phyloP scores from a whole-genome alignment of 2,888 invertebrate species.

The Protodeltote pygarga region DNA sequence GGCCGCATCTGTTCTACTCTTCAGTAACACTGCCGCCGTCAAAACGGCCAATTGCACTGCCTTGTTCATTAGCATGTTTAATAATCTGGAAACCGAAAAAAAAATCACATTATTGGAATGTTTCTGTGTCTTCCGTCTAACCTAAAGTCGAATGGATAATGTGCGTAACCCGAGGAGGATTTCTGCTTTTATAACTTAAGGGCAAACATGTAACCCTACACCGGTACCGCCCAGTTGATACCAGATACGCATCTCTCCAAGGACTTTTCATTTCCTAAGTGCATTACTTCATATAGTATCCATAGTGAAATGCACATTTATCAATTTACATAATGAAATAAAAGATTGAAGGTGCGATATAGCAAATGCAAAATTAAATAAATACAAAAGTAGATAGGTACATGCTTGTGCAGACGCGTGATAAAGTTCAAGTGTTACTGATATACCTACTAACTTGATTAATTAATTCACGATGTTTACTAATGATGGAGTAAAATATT shows the following conservation, averaged over 20 bases:
- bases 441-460: slow-evolving; percentile 43
- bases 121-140: slow-evolving; percentile 2
- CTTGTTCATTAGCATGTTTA: slow-evolving; percentile 69
- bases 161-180: slow-evolving; percentile 72
- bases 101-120: slow-evolving; percentile 4
- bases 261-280: slow-evolving; percentile 82
- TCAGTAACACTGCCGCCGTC: slow-evolving; percentile 65
- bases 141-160: slow-evolving; percentile 47
- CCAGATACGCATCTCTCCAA: slow-evolving; percentile 64
- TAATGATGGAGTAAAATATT: slow-evolving; percentile 56
- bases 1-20: slow-evolving; percentile 63
- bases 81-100: slow-evolving; percentile 29
- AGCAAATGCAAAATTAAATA: slow-evolving; percentile 18
- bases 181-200: slow-evolving; percentile 78
- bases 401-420: slow-evolving; percentile 27
- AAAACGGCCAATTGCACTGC: slow-evolving; percentile 66
- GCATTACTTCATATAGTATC: slow-evolving; percentile 56
- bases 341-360: slow-evolving; percentile 33
- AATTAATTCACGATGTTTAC: slow-evolving; percentile 68
- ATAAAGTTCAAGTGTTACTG: slow-evolving; percentile 53
- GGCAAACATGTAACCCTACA: slow-evolving; percentile 77
- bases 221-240: slow-evolving; percentile 70
- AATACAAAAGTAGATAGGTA: slow-evolving; percentile 5
- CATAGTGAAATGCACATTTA: slow-evolving; percentile 67
- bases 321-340: slow-evolving; percentile 47